A percentile compares a stretch with the other conserved stretches of the same genome.
These are phyloP conservation scores for Sarcophaga variegata DNA, from an alignment of 2,888 invertebrate species.

Conservation along the genomic window DNA sequence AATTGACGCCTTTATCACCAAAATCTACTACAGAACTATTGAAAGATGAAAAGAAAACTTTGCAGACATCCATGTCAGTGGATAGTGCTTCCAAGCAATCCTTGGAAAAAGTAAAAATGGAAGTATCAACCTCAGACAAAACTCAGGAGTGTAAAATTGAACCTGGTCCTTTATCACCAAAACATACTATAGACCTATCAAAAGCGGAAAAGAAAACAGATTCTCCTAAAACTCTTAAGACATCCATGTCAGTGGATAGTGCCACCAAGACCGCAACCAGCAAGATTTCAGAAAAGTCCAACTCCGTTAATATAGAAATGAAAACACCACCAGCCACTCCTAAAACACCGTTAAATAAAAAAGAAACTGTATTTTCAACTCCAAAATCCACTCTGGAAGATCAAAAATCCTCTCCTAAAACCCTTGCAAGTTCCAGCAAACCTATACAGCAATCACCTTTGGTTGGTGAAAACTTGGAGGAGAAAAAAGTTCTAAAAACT, in stretches of 20 bases:
- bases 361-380: not conserved
- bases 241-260: not conserved
- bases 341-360: not conserved
- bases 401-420: not conserved
- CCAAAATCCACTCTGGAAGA: not conserved
- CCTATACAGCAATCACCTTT: too few relatives aligned
- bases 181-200: not conserved
- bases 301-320: constrained; percentile 18
- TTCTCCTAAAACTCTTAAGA: too few relatives aligned
- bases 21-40: constrained; percentile 5
- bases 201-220: not conserved
- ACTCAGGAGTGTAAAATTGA: not conserved
- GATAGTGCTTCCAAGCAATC: not conserved
- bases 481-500: not conserved
- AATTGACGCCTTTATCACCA: not conserved
- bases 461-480: not conserved
- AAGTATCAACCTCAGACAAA: constrained; percentile 2
- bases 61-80: not conserved
- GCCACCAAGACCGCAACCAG: not conserved
- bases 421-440: not conserved
- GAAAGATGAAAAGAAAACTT: not conserved
- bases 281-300: constrained; percentile 39
- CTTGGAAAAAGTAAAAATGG: constrained; percentile 48
- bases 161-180: constrained; percentile 15
- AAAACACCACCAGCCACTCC: not conserved